These are phyloP conservation scores for Chloropsis hardwickii DNA, from an alignment of 2,113 vertebrate species.

Conservation along the genomic window DNA sequence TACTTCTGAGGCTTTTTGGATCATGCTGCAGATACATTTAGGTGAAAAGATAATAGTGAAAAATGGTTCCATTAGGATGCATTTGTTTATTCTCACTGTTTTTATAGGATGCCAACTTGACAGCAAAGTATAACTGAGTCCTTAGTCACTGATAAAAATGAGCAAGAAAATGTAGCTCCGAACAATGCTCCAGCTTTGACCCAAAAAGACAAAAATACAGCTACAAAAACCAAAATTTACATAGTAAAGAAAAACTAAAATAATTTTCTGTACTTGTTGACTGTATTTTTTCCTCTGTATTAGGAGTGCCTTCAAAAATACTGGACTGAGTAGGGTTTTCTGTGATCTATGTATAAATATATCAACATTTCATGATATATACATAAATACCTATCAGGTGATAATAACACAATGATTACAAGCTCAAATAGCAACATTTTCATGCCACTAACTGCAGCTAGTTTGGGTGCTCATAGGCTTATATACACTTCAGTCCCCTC, in stretches of 20 bases:
- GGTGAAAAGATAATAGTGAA: background rate
- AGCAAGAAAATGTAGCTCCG: background rate
- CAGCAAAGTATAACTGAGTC: background rate
- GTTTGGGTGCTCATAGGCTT: background rate
- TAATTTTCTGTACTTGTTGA: background rate
- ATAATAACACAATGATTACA: background rate
- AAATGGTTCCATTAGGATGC: background rate
- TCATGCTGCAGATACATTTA: background rate
- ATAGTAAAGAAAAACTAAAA: background rate
- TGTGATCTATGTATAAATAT: background rate
- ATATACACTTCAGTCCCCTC: background rate
- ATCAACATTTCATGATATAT: background rate
- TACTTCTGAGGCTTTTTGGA: background rate
- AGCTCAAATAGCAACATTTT: background rate
- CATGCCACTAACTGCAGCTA: background rate
- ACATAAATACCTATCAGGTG: background rate
- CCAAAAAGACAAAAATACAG: background rate
- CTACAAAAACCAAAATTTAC: background rate
- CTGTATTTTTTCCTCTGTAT: background rate
- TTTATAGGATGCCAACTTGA: background rate
- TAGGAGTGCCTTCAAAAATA: background rate
- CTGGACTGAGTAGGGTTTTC: background rate
- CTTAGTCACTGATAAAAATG: background rate
- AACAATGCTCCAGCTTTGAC: background rate
- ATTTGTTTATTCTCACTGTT: background rate